phyloP scores from a whole-genome alignment of 2,888 invertebrate species.

The Octodonta nipae region DNA sequence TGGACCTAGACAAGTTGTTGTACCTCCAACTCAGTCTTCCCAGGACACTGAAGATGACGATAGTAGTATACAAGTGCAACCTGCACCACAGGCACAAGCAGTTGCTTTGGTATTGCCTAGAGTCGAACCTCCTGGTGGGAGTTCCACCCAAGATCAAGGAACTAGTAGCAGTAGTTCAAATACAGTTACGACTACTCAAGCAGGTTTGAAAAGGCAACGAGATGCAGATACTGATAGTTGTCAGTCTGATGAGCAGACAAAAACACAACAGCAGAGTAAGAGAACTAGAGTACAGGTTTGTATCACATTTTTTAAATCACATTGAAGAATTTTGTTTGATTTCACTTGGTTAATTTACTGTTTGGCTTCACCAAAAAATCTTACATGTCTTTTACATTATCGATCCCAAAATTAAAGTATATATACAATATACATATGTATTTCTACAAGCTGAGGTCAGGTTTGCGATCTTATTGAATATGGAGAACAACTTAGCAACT shows the following conservation, averaged over 20 bases:
- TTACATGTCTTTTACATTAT: no score
- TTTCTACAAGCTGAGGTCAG: no score
- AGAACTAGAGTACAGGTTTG: conserved; percentile 42
- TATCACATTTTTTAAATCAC: no score
- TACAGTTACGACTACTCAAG: conserved; percentile 55
- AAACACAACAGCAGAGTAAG: conserved; percentile 37
- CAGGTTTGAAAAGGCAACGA: conserved; percentile 46
- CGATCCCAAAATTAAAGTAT: no score
- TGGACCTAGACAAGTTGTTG: conserved; percentile 48
- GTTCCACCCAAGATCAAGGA: conserved; percentile 32
- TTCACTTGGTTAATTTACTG: no score
- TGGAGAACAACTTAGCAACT: no score
- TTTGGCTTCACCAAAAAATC: no score
- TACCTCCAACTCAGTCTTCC: conserved; percentile 47
- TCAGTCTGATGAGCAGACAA: conserved; percentile 35
- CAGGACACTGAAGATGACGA: conserved; percentile 42
- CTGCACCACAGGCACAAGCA: conserved; percentile 43
- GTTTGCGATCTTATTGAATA: no score
- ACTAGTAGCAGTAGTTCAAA: conserved; percentile 42
- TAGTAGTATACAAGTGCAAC: conserved; percentile 19
- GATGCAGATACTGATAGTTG: conserved; percentile 44
- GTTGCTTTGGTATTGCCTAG: conserved; percentile 60
- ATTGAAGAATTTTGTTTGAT: no score
- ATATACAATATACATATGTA: no score
- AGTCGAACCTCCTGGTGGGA: conserved; percentile 48